phyloP scores from a whole-genome alignment of 2,113 vertebrate species.

The Scartelaos histophorus region DNA sequence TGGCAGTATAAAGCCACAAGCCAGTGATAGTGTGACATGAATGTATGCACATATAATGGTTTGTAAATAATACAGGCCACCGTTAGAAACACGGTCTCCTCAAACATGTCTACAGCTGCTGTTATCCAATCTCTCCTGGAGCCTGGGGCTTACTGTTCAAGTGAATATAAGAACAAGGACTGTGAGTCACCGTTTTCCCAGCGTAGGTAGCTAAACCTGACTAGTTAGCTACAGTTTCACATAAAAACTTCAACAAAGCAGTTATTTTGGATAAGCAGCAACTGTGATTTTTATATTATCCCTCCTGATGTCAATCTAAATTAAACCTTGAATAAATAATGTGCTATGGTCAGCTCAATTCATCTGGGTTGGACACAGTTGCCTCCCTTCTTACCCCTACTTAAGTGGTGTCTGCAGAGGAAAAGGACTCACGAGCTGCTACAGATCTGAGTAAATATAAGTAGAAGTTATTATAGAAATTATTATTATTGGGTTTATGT shows the following conservation, averaged over 20 bases:
- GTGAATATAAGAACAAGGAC: conserved; percentile 59
- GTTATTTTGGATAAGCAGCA: conserved; percentile 29
- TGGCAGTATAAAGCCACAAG: conserved; percentile 2
- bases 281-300: conserved; percentile 19
- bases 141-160: conserved; percentile 61
- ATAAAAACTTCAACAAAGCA: conserved; percentile 48
- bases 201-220: conserved; percentile 74
- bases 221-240: conserved; percentile 64
- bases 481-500: no score
- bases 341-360: no score
- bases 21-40: conserved; percentile 18
- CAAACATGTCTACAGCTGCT: conserved; percentile 61
- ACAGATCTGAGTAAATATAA: background rate
- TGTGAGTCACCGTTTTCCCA: conserved; percentile 69
- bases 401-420: background rate
- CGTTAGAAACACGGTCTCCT: conserved; percentile 37
- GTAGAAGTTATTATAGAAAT: no score
- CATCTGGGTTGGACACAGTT: no score
- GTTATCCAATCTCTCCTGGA: conserved; percentile 62
- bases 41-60: conserved; percentile 17
- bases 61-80: conserved; percentile 44
- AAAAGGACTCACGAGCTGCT: background rate
- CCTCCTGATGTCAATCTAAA: background rate
- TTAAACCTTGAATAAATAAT: no score
- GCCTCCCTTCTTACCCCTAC: background rate